These are phyloP conservation scores for Copidosoma floridanum DNA, from an alignment of 1,140 invertebrate species.

Conservation along the genomic window DNA sequence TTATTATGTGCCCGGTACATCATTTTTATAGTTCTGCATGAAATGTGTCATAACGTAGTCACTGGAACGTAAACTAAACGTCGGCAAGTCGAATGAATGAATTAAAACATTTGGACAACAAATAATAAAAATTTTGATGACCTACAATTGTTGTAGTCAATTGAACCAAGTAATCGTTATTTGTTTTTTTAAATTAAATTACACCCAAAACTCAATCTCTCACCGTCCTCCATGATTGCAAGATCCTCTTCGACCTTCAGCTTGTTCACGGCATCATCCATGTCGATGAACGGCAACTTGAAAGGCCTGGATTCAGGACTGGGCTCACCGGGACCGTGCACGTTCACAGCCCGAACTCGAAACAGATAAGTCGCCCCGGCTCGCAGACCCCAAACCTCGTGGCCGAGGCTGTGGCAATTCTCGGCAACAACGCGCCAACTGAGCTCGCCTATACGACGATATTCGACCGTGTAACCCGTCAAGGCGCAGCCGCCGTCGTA, in stretches of 20 bases:
- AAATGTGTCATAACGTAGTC: too few relatives aligned
- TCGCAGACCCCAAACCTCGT: constrained; percentile 58
- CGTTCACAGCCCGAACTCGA: constrained; percentile 74
- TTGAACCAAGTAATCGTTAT: background rate
- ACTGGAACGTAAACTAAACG: background rate
- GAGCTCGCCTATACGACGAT: constrained; percentile 58
- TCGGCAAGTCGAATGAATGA: background rate
- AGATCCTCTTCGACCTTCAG: constrained; percentile 21
- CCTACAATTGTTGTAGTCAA: background rate
- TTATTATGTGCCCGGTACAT: too few relatives aligned
- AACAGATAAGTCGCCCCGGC: constrained; percentile 67
- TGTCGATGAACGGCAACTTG: constrained; percentile 42
- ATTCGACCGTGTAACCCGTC: constrained; percentile 79
- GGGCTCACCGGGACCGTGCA: constrained; percentile 74
- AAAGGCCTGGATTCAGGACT: constrained; percentile 59
- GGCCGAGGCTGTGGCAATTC: constrained; percentile 65
- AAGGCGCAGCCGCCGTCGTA: constrained; percentile 85
- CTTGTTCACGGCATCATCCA: constrained; percentile 28
- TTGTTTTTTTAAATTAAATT: background rate
- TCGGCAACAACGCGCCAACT: constrained; percentile 63
- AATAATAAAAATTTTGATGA: too few relatives aligned
- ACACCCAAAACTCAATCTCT: background rate
- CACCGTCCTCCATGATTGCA: constrained; percentile 26
- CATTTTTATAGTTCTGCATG: too few relatives aligned
- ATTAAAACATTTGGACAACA: too few relatives aligned